Conservation (phyloP, 2,797 vertebrate species). For the Odontamblyopus rebecca region DNA sequence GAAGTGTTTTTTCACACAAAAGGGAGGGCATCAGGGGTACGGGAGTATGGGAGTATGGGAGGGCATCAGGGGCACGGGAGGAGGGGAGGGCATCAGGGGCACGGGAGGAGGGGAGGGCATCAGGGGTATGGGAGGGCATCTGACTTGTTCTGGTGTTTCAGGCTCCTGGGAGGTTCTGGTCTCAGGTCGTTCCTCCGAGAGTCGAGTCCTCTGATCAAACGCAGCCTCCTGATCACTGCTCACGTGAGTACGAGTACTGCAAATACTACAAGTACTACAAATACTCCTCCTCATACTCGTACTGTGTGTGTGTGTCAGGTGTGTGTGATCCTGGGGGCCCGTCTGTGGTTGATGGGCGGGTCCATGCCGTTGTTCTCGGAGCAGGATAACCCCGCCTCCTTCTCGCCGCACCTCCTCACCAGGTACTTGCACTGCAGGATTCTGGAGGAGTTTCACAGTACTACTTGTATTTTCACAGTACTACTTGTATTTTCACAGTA, state of each 20-base stretch:
- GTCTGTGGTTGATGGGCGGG: slow-evolving; percentile 95
- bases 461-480: no score
- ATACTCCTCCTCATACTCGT: not conserved
- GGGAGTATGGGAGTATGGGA: no score
- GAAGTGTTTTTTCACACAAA: no score
- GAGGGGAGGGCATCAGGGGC: no score
- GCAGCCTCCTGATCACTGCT: slow-evolving; percentile 79
- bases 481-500: no score
- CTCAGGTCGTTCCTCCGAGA: slow-evolving; percentile 75
- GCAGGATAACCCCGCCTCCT: slow-evolving; percentile 97
- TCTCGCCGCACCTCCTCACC: slow-evolving; percentile 89
- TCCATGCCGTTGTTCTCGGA: slow-evolving; percentile 98
- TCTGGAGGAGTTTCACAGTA: no score
- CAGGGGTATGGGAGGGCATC: no score
- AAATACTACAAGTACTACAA: not conserved
- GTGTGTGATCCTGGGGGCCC: slow-evolving; percentile 83
- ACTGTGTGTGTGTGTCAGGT: slow-evolving; percentile 71
- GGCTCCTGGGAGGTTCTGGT: slow-evolving; percentile 77
- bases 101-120: no score
- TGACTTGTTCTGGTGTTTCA: slow-evolving; percentile 53
- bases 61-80: no score
- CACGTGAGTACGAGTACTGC: slow-evolving; percentile 80
- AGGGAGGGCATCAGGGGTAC: no score
- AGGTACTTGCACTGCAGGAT: slow-evolving; percentile 72
- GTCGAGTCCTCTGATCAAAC: slow-evolving; percentile 85